Conservation (phyloP, 1,140 invertebrate species). For the Ostrea edulis region DNA sequence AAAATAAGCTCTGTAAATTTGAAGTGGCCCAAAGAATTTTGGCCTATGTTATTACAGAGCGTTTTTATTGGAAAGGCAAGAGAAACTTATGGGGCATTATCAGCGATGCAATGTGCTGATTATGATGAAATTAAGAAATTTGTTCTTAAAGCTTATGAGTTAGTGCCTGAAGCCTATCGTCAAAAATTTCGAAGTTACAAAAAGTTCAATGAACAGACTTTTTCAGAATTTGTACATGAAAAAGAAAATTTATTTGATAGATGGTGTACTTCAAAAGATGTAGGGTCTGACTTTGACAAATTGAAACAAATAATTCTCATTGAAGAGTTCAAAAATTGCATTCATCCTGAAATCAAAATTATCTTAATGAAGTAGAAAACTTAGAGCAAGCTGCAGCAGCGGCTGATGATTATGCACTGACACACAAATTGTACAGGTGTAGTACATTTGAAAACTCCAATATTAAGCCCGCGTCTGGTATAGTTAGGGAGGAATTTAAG, state of each 20-base stretch:
- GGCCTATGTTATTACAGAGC: conserved; percentile 53
- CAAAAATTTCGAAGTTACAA: conserved; percentile 57
- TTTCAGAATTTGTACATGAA: conserved; percentile 44
- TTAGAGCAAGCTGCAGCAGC: conserved; percentile 43
- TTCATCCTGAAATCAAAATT: conserved; percentile 48
- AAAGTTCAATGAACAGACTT: conserved; percentile 56
- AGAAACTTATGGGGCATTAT: conserved; percentile 49
- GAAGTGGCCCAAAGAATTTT: conserved; percentile 52
- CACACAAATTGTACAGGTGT: conserved; percentile 42
- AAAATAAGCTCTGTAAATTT: conserved; percentile 56
- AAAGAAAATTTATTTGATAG: conserved; percentile 60
- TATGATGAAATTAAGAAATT: conserved; percentile 56
- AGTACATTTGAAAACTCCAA: not conserved
- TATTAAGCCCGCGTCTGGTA: not conserved
- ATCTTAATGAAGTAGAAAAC: conserved; percentile 53
- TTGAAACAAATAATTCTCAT: conserved; percentile 58
- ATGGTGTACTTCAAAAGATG: conserved; percentile 53
- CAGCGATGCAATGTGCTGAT: conserved; percentile 45
- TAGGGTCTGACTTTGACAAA: conserved; percentile 56
- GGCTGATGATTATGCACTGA: conserved; percentile 55
- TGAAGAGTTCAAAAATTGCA: conserved; percentile 60
- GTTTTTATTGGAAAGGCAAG: conserved; percentile 53
- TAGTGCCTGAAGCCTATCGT: conserved; percentile 63
- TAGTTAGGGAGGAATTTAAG: conserved; percentile 48
- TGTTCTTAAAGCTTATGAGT: conserved; percentile 63